Base-by-base conservation (phyloP, 2,797 vertebrate species). In the Pipistrellus pipistrellus region DNA sequence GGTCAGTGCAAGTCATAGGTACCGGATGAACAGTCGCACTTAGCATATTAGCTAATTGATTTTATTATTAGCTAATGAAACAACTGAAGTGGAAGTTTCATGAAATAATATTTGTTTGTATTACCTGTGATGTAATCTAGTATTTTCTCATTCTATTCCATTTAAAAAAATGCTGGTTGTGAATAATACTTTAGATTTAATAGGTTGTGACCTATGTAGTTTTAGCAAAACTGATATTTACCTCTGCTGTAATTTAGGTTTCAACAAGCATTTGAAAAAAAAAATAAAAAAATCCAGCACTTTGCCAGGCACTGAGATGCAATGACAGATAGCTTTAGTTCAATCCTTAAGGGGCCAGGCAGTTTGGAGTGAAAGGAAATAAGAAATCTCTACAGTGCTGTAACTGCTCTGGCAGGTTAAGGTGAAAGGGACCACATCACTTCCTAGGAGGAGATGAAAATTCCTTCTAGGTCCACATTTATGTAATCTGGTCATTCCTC, bases 181-280 rank as follows among this genome's bases (percentile, higher is more conserved):
- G 73, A 88, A 35, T 94, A 46, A 41, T 53, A 78, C 18, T 75
- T 1, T 30, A 93, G 85, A 83, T 83, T 73, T 86, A 83, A 72
- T 68, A 48, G 41, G 38, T 82, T 88, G 62, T 88, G 69, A 77
- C 76, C 69, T 82, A 9, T 64, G 44, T 32, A 66, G 46, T 75
- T 78, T 93, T 90, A 96, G 51, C 35, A 87, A 55, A 92, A 93
- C 57, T 84, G 66, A 59, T 62, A 30, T 73, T 78, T 69, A 78
- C 25, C 77, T 18, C n/a, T 73, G 21, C 11, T 88, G 0, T 75
- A 78, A 35, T 51, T 82, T 83, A 64, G n/a, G 41, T 64, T 86
- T 35, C 38, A 87, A 1, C 8, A 68, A 6, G 8, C 12, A 44
- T 11, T 80, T 25, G 64, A 17, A 64, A 15, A 64, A n/a, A 64